Percentiles rank a stretch among this genome's conserved stretches.
Evolutionary conservation across 2,888 invertebrate species (phyloP).

Genomic region (Nezara viridula): DNA sequence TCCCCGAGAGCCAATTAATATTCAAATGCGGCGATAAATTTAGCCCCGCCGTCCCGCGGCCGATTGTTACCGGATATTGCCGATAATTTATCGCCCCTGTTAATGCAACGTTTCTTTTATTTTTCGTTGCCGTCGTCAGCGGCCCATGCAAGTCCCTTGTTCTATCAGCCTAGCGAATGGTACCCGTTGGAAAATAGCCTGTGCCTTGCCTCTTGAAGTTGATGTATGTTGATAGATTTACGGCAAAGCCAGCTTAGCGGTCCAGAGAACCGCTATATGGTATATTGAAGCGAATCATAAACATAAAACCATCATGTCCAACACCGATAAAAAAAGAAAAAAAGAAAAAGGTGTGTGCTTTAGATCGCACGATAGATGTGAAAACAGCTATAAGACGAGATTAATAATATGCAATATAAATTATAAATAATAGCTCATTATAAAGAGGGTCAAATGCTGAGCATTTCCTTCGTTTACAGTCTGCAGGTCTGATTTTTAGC

Average conservation of each 20-base stretch:
- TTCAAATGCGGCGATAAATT: conserved; percentile 37
- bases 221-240: not conserved
- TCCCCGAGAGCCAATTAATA: conserved; percentile 21
- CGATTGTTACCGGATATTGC: conserved; percentile 30
- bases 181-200: not conserved
- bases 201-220: not conserved
- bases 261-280: not conserved
- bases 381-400: no score
- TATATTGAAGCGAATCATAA: not conserved
- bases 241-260: not conserved
- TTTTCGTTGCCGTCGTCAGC: not conserved
- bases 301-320: not conserved
- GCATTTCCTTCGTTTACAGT: no score
- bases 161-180: not conserved
- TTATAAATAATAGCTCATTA: no score
- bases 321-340: no score
- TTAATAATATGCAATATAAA: no score
- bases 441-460: no score
- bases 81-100: conserved; percentile 25
- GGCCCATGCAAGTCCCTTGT: not conserved
- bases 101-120: conserved; percentile 22
- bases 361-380: no score
- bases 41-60: not conserved
- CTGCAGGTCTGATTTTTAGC: no score
- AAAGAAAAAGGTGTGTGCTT: no score